Conservation (phyloP, 2,797 vertebrate genomes). For the Takifugu rubripes region DNA sequence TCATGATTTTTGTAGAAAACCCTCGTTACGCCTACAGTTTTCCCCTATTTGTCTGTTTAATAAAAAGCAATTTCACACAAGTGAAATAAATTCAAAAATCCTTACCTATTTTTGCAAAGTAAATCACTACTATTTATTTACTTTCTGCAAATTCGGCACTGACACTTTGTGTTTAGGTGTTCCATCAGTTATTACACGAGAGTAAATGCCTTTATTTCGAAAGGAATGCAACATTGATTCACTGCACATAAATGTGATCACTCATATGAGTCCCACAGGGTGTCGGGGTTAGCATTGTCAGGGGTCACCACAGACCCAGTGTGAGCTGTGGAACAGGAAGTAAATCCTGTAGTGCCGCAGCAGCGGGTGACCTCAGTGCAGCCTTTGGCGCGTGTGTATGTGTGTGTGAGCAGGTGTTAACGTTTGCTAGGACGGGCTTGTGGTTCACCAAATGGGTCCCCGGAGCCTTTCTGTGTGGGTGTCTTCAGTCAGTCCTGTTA, state of each 20-base stretch:
- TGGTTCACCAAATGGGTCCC: conserved; percentile 31
- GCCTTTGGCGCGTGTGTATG: conserved; percentile 44
- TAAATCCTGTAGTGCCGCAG: conserved; percentile 54
- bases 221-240: conserved; percentile 10
- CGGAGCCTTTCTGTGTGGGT: conserved; percentile 12
- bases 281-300: not conserved
- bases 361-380: conserved; percentile 64
- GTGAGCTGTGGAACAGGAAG: conserved; percentile 53
- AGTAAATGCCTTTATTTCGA: too few relatives aligned
- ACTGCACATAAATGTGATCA: conserved; percentile 5
- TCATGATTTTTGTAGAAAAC: too few relatives aligned
- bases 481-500: conserved; percentile 31
- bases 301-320: conserved; percentile 29
- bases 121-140: too few relatives aligned
- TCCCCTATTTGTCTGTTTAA: too few relatives aligned
- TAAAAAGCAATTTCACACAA: too few relatives aligned
- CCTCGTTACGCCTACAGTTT: too few relatives aligned
- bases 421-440: conserved; percentile 29
- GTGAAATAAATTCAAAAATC: too few relatives aligned
- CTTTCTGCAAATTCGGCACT: too few relatives aligned
- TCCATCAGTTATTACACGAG: too few relatives aligned
- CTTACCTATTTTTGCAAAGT: too few relatives aligned
- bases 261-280: not conserved
- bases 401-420: conserved; percentile 25
- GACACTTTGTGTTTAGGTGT: too few relatives aligned